These are phyloP conservation scores for Varanus komodoensis DNA, from an alignment of 2,113 vertebrate genomes.

Conservation along the genomic window DNA sequence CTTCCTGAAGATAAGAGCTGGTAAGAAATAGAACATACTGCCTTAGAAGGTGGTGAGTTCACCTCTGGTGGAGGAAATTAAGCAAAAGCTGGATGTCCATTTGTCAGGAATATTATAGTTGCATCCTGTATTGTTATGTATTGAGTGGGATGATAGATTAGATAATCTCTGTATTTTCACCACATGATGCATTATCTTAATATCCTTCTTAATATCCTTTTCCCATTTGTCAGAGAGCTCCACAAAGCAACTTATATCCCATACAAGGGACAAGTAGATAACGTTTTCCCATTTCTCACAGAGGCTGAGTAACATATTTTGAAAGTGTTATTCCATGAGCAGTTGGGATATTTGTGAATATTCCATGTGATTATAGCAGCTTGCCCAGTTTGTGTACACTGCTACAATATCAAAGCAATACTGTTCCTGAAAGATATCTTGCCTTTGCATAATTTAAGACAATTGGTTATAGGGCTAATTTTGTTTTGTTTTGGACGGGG, in stretches of 20 bases:
- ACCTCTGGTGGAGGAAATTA: neutral
- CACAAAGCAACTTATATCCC: too few relatives aligned
- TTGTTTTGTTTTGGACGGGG: neutral
- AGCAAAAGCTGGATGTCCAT: neutral
- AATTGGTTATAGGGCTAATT: neutral
- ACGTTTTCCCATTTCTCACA: neutral
- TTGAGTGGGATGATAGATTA: neutral
- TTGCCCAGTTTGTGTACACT: neutral
- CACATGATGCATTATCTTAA: neutral
- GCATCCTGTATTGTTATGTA: neutral
- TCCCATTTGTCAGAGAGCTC: neutral
- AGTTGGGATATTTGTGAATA: neutral
- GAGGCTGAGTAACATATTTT: neutral
- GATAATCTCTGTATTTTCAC: too few relatives aligned
- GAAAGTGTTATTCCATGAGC: neutral
- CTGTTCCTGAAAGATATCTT: neutral
- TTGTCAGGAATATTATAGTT: neutral
- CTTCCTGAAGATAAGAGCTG: neutral
- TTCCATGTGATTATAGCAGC: neutral
- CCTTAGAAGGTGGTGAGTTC: neutral
- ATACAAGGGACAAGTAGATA: too few relatives aligned
- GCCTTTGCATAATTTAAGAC: neutral
- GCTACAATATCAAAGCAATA: neutral
- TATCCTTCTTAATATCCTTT: neutral
- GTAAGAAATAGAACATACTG: neutral